phyloP scores from a whole-genome alignment of 35 echinoderm and acorn worm genomes.

The Apostichopus parvimensis region DNA sequence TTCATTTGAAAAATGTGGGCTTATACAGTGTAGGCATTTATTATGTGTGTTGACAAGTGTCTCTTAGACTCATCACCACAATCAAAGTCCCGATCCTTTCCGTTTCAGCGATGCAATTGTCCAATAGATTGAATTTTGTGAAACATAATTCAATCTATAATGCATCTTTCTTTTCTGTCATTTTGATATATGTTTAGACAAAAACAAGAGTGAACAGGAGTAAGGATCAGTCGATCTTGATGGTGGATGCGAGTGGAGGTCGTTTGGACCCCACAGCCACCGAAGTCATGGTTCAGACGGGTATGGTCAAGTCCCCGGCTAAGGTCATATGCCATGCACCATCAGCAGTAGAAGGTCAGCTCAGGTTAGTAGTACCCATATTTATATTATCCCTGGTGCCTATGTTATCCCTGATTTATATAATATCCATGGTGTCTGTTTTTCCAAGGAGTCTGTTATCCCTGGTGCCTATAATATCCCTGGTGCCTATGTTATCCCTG shows the following conservation, averaged over 20 bases:
- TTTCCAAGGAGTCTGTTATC: background rate
- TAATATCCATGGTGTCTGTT: background rate
- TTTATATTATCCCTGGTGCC: no score
- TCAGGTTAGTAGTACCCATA: conserved; percentile 62
- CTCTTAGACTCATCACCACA: no score
- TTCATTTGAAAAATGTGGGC: no score
- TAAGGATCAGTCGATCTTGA: conserved; percentile 56
- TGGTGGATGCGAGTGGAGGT: conserved; percentile 81
- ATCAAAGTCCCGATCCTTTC: no score
- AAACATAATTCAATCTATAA: no score
- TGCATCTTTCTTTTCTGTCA: no score
- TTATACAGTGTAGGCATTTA: no score
- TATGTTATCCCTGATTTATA: background rate
- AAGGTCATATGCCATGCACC: conserved; percentile 93
- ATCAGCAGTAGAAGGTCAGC: conserved; percentile 75
- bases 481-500: background rate
- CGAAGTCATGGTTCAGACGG: conserved; percentile 77
- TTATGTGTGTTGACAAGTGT: no score
- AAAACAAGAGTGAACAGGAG: background rate
- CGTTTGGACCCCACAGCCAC: conserved; percentile 59
- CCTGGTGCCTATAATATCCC: background rate
- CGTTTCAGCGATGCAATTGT: no score
- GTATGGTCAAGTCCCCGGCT: conserved; percentile 68
- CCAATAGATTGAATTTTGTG: no score
- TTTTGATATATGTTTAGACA: background rate